Conservation (phyloP, 2,113 vertebrate genomes). For the Oxyruncus cristatus region DNA sequence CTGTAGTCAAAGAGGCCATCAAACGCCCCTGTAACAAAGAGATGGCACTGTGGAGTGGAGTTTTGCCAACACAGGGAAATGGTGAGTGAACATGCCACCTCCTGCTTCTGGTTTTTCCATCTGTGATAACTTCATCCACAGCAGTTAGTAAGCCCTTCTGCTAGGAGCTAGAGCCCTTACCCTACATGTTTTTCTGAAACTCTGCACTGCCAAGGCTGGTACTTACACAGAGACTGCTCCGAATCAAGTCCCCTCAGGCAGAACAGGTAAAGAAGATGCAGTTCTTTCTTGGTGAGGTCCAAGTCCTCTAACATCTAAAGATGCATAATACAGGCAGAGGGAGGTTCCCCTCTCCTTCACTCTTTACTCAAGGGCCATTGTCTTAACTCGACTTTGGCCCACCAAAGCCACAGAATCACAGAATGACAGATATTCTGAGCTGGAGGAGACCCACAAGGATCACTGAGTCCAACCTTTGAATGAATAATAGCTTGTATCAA, state of each 20-base stretch:
- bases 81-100: neutral
- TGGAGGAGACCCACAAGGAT: neutral
- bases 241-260: accelerated
- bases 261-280: neutral
- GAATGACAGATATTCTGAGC: neutral
- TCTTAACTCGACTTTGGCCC: neutral
- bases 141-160: neutral
- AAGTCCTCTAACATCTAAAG: neutral
- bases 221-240: neutral
- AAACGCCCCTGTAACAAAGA: neutral
- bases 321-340: neutral
- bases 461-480: neutral
- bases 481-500: neutral
- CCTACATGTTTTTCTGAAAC: neutral
- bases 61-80: neutral
- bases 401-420: neutral
- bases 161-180: neutral
- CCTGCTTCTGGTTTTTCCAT: neutral
- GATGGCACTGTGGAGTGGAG: neutral
- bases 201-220: neutral
- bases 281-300: neutral
- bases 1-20: neutral
- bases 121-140: neutral
- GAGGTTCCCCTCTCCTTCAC: neutral
- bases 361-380: no score